Evolutionary conservation across 2,797 vertebrate genomes (phyloP), one percentile per base, ranked within the genome.

Genomic region (Chelon auratus): DNA sequence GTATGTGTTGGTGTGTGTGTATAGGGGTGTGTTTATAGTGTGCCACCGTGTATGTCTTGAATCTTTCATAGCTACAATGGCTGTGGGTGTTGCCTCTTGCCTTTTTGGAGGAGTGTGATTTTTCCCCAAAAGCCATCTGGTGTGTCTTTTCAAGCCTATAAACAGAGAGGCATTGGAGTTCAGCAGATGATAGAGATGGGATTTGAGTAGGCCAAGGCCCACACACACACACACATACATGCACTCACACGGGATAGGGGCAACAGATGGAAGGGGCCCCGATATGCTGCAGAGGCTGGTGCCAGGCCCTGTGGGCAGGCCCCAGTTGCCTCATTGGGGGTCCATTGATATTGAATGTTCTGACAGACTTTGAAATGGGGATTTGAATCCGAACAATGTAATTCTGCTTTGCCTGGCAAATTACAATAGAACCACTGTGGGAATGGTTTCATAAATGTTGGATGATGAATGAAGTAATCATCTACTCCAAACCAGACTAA

Each of bases 231-330:
- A 42, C 58, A 69, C 39, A 71, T 58, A 68, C 33, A 73, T 58
- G 68, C 52, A 53, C 64, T 70, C 20, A 55, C 17, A 3, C 51
- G 68, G 51, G 45, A 81, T 61, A 70, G 84, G 81, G 82, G 75
- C 81, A 88, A 67, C 91, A 93, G 91, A 93, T 93, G 92, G 92
- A 87, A 86, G 75, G 80, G 82, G 81, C 71, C 83, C 71, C 51
- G 33, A 73, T 80, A 73, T 75, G 78, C 52, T 81, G 88, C 72
- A 48, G 62, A 68, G 63, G 69, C 67, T 90, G 87, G 77, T 90
- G 71, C 67, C 68, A 20, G 79, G 87, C 90, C 89, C 68, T 64
- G 70, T 84, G 78, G 77, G 80, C 75, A 69, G 72, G 68, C 80
- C 81, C 82, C 84, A 51, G 24, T 63, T 62, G 85, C 77, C 64